A percentile compares a stretch with the other conserved stretches of the same genome.
Conservation (phyloP, 2,113 vertebrate genomes). For the Numida meleagris region DNA sequence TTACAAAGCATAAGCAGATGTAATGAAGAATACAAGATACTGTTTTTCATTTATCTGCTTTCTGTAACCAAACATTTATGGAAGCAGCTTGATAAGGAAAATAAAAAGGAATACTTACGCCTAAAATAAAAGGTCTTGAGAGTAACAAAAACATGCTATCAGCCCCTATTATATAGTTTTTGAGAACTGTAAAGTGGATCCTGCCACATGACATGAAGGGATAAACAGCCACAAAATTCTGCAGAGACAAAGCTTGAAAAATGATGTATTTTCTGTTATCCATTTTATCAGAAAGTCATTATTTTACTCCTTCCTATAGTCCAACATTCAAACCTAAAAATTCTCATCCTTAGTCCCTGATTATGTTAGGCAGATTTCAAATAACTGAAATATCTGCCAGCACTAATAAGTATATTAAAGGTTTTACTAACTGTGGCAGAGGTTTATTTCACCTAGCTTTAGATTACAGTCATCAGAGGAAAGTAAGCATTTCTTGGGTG, state of each 20-base stretch:
- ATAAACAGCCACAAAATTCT: neutral
- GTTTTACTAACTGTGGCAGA: neutral
- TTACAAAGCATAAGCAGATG: neutral
- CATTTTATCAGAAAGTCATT: neutral
- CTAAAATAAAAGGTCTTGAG: neutral
- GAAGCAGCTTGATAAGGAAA: neutral
- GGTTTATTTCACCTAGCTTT: neutral
- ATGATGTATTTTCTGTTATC: neutral
- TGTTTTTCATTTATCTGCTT: neutral
- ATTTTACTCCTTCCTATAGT: neutral
- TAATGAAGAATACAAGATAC: neutral
- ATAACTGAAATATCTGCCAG: neutral
- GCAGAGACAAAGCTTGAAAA: neutral
- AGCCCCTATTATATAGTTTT: neutral
- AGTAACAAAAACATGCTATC: neutral
- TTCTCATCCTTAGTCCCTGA: neutral
- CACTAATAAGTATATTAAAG: neutral
- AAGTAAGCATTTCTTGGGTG: neutral
- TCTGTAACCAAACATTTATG: neutral
- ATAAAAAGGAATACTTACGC: neutral
- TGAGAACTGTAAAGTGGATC: neutral
- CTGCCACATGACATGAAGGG: neutral
- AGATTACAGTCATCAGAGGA: neutral
- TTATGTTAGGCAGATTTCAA: neutral
- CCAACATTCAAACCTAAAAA: neutral